Evolutionary conservation across 2,888 invertebrate genomes (phyloP).

Genomic region (Meloe dianella): DNA sequence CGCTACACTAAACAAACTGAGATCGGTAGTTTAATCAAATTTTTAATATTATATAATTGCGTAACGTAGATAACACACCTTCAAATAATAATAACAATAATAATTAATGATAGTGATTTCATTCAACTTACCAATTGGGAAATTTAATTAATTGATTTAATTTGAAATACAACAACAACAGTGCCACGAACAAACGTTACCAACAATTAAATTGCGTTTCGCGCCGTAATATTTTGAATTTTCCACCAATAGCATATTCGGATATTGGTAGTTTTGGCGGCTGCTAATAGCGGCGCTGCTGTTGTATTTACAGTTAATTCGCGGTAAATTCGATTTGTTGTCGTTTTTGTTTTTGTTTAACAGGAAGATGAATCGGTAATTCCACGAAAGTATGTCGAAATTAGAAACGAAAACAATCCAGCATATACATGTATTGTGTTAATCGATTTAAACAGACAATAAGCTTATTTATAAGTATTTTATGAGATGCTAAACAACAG

Average conservation of each 20-base stretch:
- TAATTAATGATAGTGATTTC: background rate
- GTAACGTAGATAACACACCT: conserved; percentile 44
- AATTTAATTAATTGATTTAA: background rate
- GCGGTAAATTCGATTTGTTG: too few relatives aligned
- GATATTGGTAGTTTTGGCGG: too few relatives aligned
- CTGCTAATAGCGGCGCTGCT: too few relatives aligned
- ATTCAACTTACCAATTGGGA: background rate
- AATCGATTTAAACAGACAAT: conserved; percentile 13
- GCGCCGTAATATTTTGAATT: too few relatives aligned
- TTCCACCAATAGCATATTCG: too few relatives aligned
- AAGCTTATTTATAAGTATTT: conserved; percentile 3
- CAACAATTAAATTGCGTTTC: too few relatives aligned
- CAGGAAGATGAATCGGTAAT: background rate
- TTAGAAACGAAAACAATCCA: background rate
- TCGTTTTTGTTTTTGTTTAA: too few relatives aligned
- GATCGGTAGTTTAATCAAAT: conserved; percentile 43
- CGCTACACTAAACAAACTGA: conserved; percentile 26
- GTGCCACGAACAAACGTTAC: too few relatives aligned
- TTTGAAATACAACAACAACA: too few relatives aligned
- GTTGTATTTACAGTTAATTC: too few relatives aligned
- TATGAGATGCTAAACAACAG: conserved; percentile 9
- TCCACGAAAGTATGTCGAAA: conserved; percentile 2
- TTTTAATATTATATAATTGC: conserved; percentile 45
- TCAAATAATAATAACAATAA: conserved; percentile 31
- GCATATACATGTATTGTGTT: background rate